Conservation (phyloP, 2,113 vertebrate species). For the Romanogobio albipinnatus region DNA sequence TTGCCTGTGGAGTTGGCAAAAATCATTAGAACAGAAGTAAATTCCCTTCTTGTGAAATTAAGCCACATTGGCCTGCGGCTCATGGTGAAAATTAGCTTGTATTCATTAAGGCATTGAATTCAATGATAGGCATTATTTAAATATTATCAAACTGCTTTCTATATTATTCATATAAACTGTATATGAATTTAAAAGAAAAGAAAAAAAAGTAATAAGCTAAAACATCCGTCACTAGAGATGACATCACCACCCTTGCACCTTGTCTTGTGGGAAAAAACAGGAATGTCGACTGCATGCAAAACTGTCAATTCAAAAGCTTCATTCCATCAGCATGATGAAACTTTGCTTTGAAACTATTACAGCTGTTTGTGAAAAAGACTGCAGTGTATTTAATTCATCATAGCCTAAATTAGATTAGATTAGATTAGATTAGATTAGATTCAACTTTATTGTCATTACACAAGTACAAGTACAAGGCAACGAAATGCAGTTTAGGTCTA, state of each 20-base stretch:
- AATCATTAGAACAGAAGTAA: not conserved
- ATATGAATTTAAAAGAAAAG: not conserved
- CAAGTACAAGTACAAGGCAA: no score
- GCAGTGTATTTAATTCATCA: not conserved
- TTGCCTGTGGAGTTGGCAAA: conserved; percentile 16
- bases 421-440: no score
- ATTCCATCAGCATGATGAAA: conserved; percentile 8
- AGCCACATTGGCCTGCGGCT: not conserved
- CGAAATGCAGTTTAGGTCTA: no score
- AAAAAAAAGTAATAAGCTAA: not conserved
- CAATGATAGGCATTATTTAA: not conserved
- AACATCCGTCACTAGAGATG: not conserved
- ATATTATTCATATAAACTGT: not conserved
- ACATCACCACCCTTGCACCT: not conserved
- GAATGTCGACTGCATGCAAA: not conserved
- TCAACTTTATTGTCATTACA: no score
- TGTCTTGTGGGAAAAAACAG: not conserved
- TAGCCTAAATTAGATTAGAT: not conserved
- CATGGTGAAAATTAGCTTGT: not conserved
- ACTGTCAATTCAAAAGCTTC: not conserved
- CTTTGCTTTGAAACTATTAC: conserved; percentile 10
- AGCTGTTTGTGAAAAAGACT: not conserved
- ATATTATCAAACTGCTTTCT: not conserved
- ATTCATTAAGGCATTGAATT: not conserved
- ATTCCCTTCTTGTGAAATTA: conserved; percentile 10